Base-by-base conservation (phyloP, 2,888 invertebrate species). In the Rapana venosa region DNA sequence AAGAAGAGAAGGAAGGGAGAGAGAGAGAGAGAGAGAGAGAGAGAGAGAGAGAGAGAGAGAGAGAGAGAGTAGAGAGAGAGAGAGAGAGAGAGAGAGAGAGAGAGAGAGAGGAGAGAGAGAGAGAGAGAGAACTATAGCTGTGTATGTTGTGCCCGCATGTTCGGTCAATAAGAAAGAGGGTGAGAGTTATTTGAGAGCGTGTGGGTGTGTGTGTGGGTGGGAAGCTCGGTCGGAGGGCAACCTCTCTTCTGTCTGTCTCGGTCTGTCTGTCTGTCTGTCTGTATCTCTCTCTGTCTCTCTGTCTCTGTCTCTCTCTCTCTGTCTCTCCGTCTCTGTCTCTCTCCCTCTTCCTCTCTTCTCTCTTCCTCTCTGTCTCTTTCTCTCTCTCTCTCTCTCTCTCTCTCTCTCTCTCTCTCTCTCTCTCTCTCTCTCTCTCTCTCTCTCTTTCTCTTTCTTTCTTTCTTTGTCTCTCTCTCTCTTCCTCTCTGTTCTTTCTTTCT, bases 271-370 rank as follows among this genome's bases (percentile, higher is more conserved):
- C 79, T 79, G 32, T 36, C 79, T 79, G 15, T 32, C 32, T 77
- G 11, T 77, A n/a, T 77, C 30, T 79, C 32, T 79, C 32, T 79
- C 77, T 79, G 32, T 79, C 77, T 79, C 32, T 79, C 32, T 79
- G 32, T 79, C 32, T 79, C 77, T 79, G 22, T 79, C 77, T 79
- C 32, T 79, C 77, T 79, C 32, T 79, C 77, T 32, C 32, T 79
- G 32, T 79, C 77, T 79, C 77, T 79, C 77, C 32, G 32, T 79
- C 32, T 77, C 77, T 77, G 32, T 77, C 32, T 32, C 32, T 1
- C 32, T 5, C 77, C 0, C 77, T 5, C 32, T 5, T 32, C 0
- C 77, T 5, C 77, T 11, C 32, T 30, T 32, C 17, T 61, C 13
- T 61, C 61, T 61, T 11, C 17, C 61, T 61, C 13, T 61, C 61